Conservation (phyloP, 2,797 vertebrate species). For the Enteromius paludinosus region DNA sequence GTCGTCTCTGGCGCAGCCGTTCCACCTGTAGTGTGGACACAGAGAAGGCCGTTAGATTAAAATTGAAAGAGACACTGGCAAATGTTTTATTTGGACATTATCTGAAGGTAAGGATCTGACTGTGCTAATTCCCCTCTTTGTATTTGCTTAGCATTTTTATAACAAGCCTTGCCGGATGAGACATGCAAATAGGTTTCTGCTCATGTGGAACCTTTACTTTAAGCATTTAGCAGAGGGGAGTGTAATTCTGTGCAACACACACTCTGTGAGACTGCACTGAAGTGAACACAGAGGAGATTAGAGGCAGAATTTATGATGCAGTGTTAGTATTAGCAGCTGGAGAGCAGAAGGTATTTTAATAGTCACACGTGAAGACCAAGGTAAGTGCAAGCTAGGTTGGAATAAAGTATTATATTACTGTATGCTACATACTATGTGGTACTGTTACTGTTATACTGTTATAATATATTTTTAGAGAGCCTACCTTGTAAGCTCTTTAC, state of each 20-base stretch:
- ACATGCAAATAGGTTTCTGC: conserved; percentile 22
- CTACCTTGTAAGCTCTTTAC: neutral
- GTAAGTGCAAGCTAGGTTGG: neutral
- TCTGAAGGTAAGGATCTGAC: conserved; percentile 8
- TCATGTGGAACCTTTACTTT: conserved; percentile 34
- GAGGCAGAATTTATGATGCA: conserved; percentile 5
- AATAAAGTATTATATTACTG: neutral
- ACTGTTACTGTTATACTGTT: neutral
- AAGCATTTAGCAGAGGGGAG: conserved; percentile 19
- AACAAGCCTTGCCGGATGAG: conserved; percentile 23
- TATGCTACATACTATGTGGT: neutral
- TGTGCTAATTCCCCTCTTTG: conserved; percentile 22
- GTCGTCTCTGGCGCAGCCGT: conserved; percentile 72
- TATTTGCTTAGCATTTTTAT: conserved; percentile 13
- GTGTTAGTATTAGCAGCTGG: conserved; percentile 24
- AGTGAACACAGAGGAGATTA: conserved; percentile 30
- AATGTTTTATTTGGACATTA: conserved; percentile 23
- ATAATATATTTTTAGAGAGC: no score
- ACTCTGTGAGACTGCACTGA: conserved; percentile 46
- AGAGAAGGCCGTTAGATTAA: conserved; percentile 39
- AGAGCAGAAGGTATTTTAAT: neutral
- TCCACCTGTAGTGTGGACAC: conserved; percentile 67
- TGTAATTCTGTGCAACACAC: conserved; percentile 29
- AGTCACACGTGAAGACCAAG: neutral
- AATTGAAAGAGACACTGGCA: conserved; percentile 24